Percentiles rank a stretch among this genome's conserved stretches.
These are phyloP conservation scores for Cheilosia urbana DNA, from an alignment of 2,888 invertebrate species.

Conservation along the genomic window DNA sequence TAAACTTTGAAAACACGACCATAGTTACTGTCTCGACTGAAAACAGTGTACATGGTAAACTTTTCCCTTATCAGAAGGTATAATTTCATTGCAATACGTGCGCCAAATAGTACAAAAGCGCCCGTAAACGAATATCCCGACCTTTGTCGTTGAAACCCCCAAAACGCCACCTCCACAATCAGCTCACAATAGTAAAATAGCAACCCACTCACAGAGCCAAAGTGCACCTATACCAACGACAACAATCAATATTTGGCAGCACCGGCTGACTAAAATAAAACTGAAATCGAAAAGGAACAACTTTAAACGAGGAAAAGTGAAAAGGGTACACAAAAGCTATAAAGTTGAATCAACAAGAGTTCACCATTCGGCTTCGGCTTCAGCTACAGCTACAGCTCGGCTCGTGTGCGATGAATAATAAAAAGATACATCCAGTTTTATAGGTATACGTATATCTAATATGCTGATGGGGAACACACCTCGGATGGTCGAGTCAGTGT, in stretches of 20 bases:
- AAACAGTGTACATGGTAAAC: neutral
- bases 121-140: neutral
- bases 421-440: slow-evolving; percentile 39
- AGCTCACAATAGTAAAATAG: neutral
- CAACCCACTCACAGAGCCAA: neutral
- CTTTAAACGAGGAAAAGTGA: slow-evolving; percentile 1
- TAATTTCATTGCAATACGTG: neutral
- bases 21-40: neutral
- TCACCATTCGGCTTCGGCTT: slow-evolving; percentile 4
- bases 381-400: slow-evolving; percentile 1
- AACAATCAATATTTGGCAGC: slow-evolving; percentile 23
- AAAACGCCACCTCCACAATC: neutral
- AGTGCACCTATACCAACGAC: neutral
- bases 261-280: slow-evolving; percentile 10
- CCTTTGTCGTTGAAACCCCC: neutral
- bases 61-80: neutral
- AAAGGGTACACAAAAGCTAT: slow-evolving; percentile 8
- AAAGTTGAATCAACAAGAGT: slow-evolving; percentile 44
- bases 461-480: slow-evolving; percentile 29
- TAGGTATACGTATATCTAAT: neutral
- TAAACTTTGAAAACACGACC: too few relatives aligned
- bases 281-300: slow-evolving; percentile 21
- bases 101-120: neutral
- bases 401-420: slow-evolving; percentile 48
- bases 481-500: slow-evolving; percentile 7